phyloP scores from a whole-genome alignment of 2,113 vertebrate genomes.

The Mobula hypostoma region DNA sequence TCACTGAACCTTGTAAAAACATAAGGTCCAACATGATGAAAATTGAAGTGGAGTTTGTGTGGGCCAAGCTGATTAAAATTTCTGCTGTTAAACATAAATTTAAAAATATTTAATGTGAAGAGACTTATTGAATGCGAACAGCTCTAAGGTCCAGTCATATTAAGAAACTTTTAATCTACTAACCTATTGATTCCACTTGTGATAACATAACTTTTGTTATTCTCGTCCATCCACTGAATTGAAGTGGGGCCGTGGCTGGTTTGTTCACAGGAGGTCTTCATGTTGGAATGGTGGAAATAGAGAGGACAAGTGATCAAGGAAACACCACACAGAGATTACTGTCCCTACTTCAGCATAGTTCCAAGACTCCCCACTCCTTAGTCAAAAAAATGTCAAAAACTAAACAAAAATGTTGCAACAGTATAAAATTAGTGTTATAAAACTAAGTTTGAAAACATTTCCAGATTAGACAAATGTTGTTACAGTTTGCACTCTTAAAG shows the following conservation, averaged over 20 bases:
- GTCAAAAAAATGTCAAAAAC: neutral
- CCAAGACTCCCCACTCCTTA: neutral
- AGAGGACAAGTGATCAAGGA: neutral
- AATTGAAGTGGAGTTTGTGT: neutral
- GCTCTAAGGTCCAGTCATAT: neutral
- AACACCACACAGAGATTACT: neutral
- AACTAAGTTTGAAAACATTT: neutral
- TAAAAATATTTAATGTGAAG: neutral
- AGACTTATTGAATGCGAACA: neutral
- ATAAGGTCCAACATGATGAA: neutral
- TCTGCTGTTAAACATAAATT: neutral
- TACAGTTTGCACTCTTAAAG: neutral
- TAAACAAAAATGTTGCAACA: neutral
- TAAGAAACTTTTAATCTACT: neutral
- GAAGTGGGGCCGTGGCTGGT: neutral
- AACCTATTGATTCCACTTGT: neutral
- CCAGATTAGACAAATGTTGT: neutral
- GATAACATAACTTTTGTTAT: neutral
- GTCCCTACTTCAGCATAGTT: neutral
- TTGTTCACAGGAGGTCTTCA: neutral
- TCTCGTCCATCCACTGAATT: too few species aligned
- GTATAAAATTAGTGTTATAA: neutral
- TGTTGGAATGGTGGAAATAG: neutral
- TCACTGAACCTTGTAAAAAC: neutral
- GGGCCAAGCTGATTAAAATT: neutral